Percentiles rank a stretch among this genome's conserved stretches.
phyloP scores from a whole-genome alignment of 1,140 invertebrate genomes.

The Rhopalosiphum padi region DNA sequence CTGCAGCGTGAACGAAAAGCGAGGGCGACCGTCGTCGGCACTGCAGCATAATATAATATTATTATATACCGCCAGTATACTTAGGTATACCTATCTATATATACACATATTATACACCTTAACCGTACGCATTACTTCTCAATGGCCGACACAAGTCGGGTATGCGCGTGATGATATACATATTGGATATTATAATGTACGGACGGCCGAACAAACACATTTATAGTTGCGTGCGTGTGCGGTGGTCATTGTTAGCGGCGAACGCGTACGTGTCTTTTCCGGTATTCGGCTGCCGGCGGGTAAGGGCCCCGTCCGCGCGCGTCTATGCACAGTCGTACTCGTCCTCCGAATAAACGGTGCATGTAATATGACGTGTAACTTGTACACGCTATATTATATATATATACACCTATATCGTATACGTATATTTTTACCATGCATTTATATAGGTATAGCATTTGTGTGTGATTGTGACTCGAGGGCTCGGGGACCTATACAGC shows the following conservation, averaged over 20 bases:
- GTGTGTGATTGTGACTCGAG: not conserved
- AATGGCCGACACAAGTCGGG: not conserved
- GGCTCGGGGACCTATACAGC: not conserved
- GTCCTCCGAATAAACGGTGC: not conserved
- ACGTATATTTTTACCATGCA: not conserved
- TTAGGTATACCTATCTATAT: no score
- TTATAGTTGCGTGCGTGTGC: not conserved
- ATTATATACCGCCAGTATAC: not conserved
- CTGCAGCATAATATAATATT: not conserved
- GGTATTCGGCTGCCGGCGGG: not conserved
- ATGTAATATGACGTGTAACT: no score
- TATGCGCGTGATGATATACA: not conserved
- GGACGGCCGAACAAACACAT: conserved; percentile 31
- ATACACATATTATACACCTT: no score
- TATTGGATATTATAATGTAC: no score
- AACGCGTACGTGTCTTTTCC: conserved; percentile 43
- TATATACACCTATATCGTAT: not conserved
- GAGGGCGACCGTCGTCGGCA: not conserved
- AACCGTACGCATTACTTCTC: not conserved
- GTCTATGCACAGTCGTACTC: not conserved
- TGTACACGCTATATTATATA: not conserved
- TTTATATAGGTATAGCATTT: no score
- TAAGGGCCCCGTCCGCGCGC: not conserved
- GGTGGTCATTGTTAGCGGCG: conserved; percentile 29
- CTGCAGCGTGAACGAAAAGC: not conserved